Conservation (phyloP, 2,888 invertebrate species). For the Oligia fasciuncula region DNA sequence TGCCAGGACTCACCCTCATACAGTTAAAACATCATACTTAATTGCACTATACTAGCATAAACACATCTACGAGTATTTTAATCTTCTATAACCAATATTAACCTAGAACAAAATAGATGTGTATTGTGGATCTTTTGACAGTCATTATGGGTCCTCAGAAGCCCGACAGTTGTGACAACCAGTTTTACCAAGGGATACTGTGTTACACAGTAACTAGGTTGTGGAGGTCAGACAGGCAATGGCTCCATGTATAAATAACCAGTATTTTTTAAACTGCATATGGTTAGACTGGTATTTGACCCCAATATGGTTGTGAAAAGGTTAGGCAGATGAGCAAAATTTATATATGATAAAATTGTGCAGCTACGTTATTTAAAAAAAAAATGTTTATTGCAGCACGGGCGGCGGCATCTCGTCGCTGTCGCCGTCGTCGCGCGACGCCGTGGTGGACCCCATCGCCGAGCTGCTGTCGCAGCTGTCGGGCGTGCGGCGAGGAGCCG, state of each 20-base stretch:
- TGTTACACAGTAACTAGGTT: background rate
- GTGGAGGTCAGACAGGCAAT: background rate
- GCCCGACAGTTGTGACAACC: background rate
- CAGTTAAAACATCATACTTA: background rate
- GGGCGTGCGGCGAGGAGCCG: slow-evolving; percentile 94
- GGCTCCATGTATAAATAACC: background rate
- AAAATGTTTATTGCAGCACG: slow-evolving; percentile 90
- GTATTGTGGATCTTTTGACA: background rate
- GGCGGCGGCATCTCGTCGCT: slow-evolving; percentile 95
- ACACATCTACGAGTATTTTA: background rate
- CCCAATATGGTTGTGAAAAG: background rate
- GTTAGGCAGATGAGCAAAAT: background rate
- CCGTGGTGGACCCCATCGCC: slow-evolving; percentile 98
- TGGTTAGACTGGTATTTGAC: background rate
- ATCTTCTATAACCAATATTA: background rate
- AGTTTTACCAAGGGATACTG: background rate
- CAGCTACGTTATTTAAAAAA: background rate
- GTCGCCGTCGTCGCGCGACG: slow-evolving; percentile 97
- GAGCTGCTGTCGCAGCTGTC: slow-evolving; percentile 98
- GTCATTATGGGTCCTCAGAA: background rate
- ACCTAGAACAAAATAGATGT: background rate
- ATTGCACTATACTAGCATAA: background rate
- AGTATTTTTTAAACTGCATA: background rate
- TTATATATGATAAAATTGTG: background rate
- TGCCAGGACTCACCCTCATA: background rate